A percentile compares a stretch with the other conserved stretches of the same genome.
Conservation (phyloP, 2,888 invertebrate genomes). For the Folsomia manolachei region DNA sequence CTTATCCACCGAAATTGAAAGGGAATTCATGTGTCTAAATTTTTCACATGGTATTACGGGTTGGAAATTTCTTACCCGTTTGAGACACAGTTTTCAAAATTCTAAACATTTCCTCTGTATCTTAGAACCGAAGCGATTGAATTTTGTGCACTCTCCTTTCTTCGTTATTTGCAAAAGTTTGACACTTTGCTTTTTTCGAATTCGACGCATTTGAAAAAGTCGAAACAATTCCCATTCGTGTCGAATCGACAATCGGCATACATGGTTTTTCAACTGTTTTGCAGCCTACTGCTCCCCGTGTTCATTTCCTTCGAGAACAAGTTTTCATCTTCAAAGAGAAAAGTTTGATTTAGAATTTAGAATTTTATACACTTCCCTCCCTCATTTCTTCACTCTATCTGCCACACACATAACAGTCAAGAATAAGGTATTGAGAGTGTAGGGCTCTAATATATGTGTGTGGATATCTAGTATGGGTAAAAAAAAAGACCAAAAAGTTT, state of each 20-base stretch:
- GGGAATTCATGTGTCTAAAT: too few species aligned
- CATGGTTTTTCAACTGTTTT: not conserved
- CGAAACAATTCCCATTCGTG: slow-evolving; percentile 8
- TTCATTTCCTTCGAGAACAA: slow-evolving; percentile 8
- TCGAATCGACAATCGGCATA: not conserved
- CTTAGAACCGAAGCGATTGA: not conserved
- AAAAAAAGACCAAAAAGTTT: not conserved
- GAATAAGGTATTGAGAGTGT: too few species aligned
- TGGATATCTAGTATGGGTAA: too few species aligned
- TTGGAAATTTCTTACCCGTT: not conserved
- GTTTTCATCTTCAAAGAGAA: slow-evolving; percentile 10
- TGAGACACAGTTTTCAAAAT: not conserved
- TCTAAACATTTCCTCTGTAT: not conserved
- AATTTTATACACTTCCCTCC: not conserved
- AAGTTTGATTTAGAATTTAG: slow-evolving; percentile 7
- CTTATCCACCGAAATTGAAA: too few species aligned
- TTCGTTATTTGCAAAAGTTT: slow-evolving; percentile 1
- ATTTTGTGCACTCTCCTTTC: not conserved
- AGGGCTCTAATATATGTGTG: too few species aligned
- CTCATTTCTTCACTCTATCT: not conserved
- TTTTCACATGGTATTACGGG: too few species aligned
- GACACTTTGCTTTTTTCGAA: slow-evolving; percentile 6
- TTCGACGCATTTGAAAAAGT: not conserved
- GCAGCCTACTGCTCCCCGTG: not conserved
- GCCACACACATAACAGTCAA: too few species aligned